A percentile compares a stretch with the other conserved stretches of the same genome.
Conservation (phyloP, 2,888 invertebrate species). For the Chrysodeixis includens region DNA sequence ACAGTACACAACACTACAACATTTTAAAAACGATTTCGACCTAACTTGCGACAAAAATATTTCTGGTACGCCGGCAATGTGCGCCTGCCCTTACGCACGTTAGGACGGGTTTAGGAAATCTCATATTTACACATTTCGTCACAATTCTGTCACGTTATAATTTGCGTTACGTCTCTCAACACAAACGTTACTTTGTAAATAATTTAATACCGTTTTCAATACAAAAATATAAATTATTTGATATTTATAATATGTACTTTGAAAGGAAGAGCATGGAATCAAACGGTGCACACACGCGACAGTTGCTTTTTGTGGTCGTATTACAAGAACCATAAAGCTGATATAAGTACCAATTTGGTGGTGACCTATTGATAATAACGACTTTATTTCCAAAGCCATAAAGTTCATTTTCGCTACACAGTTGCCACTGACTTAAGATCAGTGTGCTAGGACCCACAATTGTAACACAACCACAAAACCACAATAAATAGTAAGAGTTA, state of each 20-base stretch:
- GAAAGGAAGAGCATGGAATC: slow-evolving; percentile 65
- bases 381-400: not conserved
- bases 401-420: not conserved
- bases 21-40: not conserved
- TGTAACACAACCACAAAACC: slow-evolving; percentile 24
- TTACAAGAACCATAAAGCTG: slow-evolving; percentile 5
- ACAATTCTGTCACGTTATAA: slow-evolving; percentile 23
- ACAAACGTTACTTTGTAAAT: slow-evolving; percentile 46
- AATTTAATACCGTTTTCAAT: slow-evolving; percentile 54
- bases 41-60: not conserved
- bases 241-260: slow-evolving; percentile 60
- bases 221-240: slow-evolving; percentile 64
- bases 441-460: not conserved
- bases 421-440: not conserved
- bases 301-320: slow-evolving; percentile 29
- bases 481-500: slow-evolving; percentile 23
- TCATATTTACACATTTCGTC: slow-evolving; percentile 25
- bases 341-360: not conserved
- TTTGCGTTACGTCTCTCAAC: slow-evolving; percentile 40
- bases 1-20: not conserved
- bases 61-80: slow-evolving; percentile 28
- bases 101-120: slow-evolving; percentile 53
- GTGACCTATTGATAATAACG: not conserved
- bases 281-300: slow-evolving; percentile 58
- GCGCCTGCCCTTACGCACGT: slow-evolving; percentile 18